Percentiles rank a stretch among this genome's conserved stretches.
phyloP scores from a whole-genome alignment of 1,140 invertebrate genomes.

The Procambarus virginalis region DNA sequence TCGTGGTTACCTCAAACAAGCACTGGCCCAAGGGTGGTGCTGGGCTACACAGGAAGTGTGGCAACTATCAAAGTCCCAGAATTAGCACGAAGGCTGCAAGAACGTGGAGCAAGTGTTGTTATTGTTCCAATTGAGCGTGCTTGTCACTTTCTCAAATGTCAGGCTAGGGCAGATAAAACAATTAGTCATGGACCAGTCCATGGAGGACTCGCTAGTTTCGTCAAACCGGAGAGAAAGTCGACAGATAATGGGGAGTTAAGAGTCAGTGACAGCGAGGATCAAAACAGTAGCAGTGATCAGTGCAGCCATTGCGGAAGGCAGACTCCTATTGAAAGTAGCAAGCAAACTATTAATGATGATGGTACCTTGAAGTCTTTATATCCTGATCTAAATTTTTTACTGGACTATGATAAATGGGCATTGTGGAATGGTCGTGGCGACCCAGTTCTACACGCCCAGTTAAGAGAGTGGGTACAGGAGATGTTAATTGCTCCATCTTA shows the following conservation, averaged over 20 bases:
- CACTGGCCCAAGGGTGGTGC: constrained; percentile 77
- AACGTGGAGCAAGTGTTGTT: constrained; percentile 78
- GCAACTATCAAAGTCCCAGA: constrained; percentile 89
- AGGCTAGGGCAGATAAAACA: constrained; percentile 34
- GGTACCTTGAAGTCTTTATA: constrained; percentile 77
- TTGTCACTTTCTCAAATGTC: constrained; percentile 84
- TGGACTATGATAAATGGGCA: constrained; percentile 94
- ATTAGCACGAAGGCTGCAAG: constrained; percentile 74
- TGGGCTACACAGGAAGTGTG: constrained; percentile 93
- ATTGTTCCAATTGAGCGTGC: constrained; percentile 89
- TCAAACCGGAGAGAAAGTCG: constrained; percentile 15
- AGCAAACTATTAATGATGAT: constrained; percentile 6
- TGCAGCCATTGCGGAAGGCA: constrained; percentile 38
- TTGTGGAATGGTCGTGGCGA: constrained; percentile 93
- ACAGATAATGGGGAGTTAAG: constrained; percentile 30
- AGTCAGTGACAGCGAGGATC: constrained; percentile 38
- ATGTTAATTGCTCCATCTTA: constrained; percentile 95
- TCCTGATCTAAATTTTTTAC: constrained; percentile 75
- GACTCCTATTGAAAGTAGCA: constrained; percentile 4
- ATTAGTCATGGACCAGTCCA: neutral
- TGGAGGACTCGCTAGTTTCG: neutral
- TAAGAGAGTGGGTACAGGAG: constrained; percentile 95
- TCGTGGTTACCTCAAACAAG: no score
- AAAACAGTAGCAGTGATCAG: constrained; percentile 72
- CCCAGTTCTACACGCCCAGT: constrained; percentile 97